Evolutionary conservation across 2,113 vertebrate genomes (phyloP).

Genomic region (Colius striatus): DNA sequence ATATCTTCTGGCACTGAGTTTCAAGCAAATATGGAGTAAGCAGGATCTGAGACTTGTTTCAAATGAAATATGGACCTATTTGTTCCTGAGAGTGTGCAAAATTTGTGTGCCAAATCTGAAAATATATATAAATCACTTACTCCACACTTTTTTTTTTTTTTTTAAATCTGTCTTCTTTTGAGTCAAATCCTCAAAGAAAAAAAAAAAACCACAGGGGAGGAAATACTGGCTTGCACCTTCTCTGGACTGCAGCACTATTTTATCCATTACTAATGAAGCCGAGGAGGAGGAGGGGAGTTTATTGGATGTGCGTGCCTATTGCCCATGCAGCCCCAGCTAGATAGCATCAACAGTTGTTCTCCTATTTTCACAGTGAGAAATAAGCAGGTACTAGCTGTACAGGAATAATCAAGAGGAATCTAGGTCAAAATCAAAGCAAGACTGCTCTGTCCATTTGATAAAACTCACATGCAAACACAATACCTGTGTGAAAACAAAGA

Average conservation of each 20-base stretch:
- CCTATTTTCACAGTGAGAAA: constrained; percentile 75
- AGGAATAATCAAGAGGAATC: constrained; percentile 69
- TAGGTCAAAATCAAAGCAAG: constrained; percentile 75
- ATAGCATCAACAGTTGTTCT: constrained; percentile 69
- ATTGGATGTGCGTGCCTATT: not conserved
- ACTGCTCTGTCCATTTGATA: constrained; percentile 39
- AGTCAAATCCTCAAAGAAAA: not conserved
- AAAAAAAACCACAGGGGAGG: not conserved
- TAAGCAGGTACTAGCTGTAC: constrained; percentile 59
- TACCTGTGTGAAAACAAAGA: constrained; percentile 51
- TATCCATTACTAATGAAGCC: constrained; percentile 5
- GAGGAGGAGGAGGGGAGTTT: constrained; percentile 10
- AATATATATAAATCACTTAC: not conserved
- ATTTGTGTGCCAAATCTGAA: not conserved
- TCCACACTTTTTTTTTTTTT: not conserved
- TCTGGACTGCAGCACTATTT: not conserved
- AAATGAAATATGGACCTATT: not conserved
- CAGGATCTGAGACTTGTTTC: not conserved
- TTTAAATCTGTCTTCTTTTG: not conserved
- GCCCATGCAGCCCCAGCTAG: constrained; percentile 37
- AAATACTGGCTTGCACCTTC: not conserved
- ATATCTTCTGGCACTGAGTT: not conserved
- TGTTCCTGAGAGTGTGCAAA: not conserved
- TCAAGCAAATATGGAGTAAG: not conserved
- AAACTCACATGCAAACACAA: constrained; percentile 62